phyloP scores from a whole-genome alignment of 2,113 vertebrate genomes.

The Pelmatolapia mariae region DNA sequence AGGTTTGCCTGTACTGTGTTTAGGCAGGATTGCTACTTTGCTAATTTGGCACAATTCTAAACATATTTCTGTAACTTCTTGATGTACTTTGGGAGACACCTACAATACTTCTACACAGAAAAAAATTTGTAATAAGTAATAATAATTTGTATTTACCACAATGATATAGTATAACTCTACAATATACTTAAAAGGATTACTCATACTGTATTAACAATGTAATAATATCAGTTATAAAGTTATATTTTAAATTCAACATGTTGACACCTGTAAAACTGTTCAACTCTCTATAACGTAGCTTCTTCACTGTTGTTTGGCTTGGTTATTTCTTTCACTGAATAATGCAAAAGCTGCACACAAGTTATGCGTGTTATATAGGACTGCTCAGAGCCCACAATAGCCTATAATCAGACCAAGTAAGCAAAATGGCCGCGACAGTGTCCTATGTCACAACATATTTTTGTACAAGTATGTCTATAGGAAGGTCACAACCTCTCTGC shows the following conservation, averaged over 20 bases:
- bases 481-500: neutral
- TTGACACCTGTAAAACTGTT: neutral
- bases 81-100: neutral
- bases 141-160: neutral
- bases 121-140: neutral
- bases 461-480: neutral
- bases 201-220: neutral
- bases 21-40: neutral
- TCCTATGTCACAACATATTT: neutral
- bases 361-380: neutral
- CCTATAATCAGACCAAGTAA: neutral
- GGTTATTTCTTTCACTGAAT: neutral
- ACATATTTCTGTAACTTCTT: neutral
- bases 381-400: neutral
- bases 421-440: rapidly evolving
- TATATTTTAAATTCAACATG: neutral
- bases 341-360: neutral
- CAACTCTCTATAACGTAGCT: neutral
- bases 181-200: neutral
- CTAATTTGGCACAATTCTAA: neutral
- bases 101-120: neutral
- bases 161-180: neutral
- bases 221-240: neutral
- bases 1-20: no score
- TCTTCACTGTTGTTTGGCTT: neutral